phyloP scores from a whole-genome alignment of 2,797 vertebrate species.

The Rhinichthys osculus region DNA sequence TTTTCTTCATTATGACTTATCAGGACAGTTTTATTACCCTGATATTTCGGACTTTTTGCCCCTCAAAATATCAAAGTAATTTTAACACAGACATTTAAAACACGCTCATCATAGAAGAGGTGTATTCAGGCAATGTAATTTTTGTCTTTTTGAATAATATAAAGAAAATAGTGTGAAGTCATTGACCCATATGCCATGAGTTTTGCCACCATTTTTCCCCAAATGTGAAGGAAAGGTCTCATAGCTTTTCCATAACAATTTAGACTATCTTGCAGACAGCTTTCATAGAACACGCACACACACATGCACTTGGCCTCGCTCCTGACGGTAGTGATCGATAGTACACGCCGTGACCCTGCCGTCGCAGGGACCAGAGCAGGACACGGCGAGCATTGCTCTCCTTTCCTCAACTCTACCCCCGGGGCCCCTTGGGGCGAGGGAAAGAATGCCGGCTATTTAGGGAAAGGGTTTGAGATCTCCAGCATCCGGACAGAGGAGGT shows the following conservation, averaged over 20 bases:
- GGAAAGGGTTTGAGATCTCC: constrained; percentile 70
- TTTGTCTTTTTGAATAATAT: background rate
- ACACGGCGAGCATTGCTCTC: constrained; percentile 45
- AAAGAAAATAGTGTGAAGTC: background rate
- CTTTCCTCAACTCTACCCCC: constrained; percentile 69
- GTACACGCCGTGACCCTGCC: constrained; percentile 43
- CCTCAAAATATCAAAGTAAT: background rate
- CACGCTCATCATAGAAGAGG: background rate
- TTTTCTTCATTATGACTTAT: background rate
- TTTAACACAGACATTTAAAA: background rate
- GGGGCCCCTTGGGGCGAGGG: constrained; percentile 78
- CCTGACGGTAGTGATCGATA: constrained; percentile 49
- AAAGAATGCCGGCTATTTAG: constrained; percentile 82
- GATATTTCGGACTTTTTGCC: background rate
- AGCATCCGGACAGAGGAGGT: constrained; percentile 71
- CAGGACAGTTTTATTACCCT: background rate
- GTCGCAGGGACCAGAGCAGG: constrained; percentile 39
- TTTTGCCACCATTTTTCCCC: background rate
- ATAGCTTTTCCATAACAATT: constrained; percentile 5
- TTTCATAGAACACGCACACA: constrained; percentile 15
- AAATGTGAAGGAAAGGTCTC: background rate
- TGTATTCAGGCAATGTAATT: background rate
- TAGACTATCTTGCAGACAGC: background rate
- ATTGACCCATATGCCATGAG: background rate
- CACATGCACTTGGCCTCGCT: constrained; percentile 34